Base-by-base conservation (phyloP, 2,888 invertebrate species). In the Hypomecis atomaria region DNA sequence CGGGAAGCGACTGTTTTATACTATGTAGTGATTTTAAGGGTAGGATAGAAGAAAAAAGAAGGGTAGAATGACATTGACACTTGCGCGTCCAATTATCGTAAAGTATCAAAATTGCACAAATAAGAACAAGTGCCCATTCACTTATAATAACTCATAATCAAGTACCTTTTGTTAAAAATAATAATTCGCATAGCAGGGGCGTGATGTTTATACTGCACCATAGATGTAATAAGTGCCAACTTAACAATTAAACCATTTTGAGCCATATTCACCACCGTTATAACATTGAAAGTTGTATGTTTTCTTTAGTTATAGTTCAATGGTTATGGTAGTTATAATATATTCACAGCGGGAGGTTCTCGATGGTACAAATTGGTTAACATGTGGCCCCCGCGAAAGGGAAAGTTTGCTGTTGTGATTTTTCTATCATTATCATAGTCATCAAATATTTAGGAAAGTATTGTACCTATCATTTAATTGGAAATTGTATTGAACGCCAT, bases 261-360 rank as follows among this genome's bases (percentile, higher is more conserved):
- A 56, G 2, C 52, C 10, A 52, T 52, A 23, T 23, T 3, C 0
- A 0, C 4, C 5, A 7, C 37, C 6, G 53, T 13, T 0, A 53
- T 57, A 61, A 38, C 8, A 53, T 49, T n/a, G 13, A 53, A 34
- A 9, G 42, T 48, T 0, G 40, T 54, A 6, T 40, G 23, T 2
- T 50, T n/a, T 43, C 6, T 33, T 38, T 13, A 13, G 23, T 33
- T n/a, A 59, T 55, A 40, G 55, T 55, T 23, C 34, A 33, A 50
- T 50, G 11, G 48, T 62, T 34, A 50, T 62, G 52, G 52, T 50
- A 52, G 66, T 48, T 78, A 86, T 90, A 87, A 89, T 90, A 86
- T 85, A 88, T 88, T 81, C 85, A 77, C 92, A 90, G 91, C 90
- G 89, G 92, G 92, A 74, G 88, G 76, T 84, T 79, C 81, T 82